Evolutionary conservation across 1,140 invertebrate genomes (phyloP).

Genomic region (Propsilocerus akamusi): DNA sequence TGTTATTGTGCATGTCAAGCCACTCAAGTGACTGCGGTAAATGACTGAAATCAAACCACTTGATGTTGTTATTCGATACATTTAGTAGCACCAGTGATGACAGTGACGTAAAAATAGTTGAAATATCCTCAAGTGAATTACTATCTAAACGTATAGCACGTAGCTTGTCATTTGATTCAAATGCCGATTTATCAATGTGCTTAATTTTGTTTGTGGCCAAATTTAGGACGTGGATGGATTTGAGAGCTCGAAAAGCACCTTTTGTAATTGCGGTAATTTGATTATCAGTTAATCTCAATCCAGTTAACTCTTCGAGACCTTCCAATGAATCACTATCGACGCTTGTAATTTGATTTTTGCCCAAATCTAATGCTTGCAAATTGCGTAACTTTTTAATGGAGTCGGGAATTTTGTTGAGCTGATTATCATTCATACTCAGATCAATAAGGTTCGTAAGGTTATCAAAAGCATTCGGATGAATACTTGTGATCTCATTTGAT

Average conservation of each 20-base stretch:
- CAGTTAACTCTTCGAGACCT: constrained; percentile 39
- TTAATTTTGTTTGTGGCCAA: constrained; percentile 46
- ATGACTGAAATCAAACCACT: constrained; percentile 45
- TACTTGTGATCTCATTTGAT: constrained; percentile 46
- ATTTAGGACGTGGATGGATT: constrained; percentile 44
- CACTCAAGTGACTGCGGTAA: constrained; percentile 46
- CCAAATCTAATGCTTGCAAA: constrained; percentile 56
- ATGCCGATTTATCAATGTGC: constrained; percentile 39
- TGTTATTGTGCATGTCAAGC: constrained; percentile 48
- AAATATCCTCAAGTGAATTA: constrained; percentile 42
- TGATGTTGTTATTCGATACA: constrained; percentile 44
- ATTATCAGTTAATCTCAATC: constrained; percentile 45
- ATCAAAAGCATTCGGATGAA: constrained; percentile 53
- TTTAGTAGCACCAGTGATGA: constrained; percentile 49
- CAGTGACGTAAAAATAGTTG: constrained; percentile 42
- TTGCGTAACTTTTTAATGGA: constrained; percentile 45
- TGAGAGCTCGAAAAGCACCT: constrained; percentile 43
- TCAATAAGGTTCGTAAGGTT: constrained; percentile 64
- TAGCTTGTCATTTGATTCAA: constrained; percentile 40
- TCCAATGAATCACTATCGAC: constrained; percentile 38
- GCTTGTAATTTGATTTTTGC: constrained; percentile 51
- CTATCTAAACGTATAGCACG: constrained; percentile 45
- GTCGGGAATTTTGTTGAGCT: constrained; percentile 45
- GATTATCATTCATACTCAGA: constrained; percentile 57
- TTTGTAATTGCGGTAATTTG: constrained; percentile 41